Evolutionary conservation across 2,888 invertebrate species (phyloP).

Genomic region (Amaurobius ferox): DNA sequence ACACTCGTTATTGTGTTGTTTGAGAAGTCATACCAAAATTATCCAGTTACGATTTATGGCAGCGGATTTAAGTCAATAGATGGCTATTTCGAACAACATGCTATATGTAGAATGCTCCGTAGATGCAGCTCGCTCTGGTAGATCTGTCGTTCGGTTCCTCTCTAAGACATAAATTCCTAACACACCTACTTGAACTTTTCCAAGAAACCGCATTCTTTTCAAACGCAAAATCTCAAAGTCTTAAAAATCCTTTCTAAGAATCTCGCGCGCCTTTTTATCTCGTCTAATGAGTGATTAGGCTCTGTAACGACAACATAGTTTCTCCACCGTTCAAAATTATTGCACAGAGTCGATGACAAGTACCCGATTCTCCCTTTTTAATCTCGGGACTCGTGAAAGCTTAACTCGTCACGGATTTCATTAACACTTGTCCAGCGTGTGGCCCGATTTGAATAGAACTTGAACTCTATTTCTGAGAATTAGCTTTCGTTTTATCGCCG

Average conservation of each 20-base stretch:
- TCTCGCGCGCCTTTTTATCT: slow-evolving; percentile 1
- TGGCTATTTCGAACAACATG: too few relatives aligned
- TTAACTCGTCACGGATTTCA: slow-evolving; percentile 9
- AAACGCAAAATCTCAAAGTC: not conserved
- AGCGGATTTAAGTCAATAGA: too few relatives aligned
- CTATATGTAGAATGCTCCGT: too few relatives aligned
- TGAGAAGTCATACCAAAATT: too few relatives aligned
- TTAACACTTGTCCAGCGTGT: slow-evolving; percentile 15
- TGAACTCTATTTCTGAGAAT: slow-evolving; percentile 24
- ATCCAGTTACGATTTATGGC: too few relatives aligned
- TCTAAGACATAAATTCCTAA: too few relatives aligned
- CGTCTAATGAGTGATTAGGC: slow-evolving; percentile 3
- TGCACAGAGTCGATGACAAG: not conserved
- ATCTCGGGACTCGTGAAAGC: not conserved
- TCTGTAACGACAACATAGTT: not conserved
- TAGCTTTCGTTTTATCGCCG: not conserved
- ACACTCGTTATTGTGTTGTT: too few relatives aligned
- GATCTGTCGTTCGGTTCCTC: too few relatives aligned
- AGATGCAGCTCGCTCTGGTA: too few relatives aligned
- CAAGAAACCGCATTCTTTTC: not conserved
- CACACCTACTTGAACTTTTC: not conserved
- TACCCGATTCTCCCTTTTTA: not conserved
- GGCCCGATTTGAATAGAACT: slow-evolving; percentile 41
- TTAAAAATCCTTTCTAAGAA: not conserved
- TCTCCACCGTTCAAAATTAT: slow-evolving; percentile 2